phyloP scores from a whole-genome alignment of 2,113 vertebrate genomes.

The Ia io region DNA sequence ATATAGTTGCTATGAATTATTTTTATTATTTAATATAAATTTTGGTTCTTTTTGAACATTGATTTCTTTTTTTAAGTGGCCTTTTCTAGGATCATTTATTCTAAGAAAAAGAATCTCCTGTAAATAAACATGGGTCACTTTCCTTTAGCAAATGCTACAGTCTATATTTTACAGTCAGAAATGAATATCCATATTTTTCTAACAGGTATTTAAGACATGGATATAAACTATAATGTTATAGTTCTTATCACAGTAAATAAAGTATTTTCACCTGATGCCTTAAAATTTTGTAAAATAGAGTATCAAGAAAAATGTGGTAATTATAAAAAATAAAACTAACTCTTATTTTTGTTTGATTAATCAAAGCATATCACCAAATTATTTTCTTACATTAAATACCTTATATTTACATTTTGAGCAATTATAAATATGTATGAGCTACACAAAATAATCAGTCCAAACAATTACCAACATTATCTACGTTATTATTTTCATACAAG shows the following conservation, averaged over 20 bases:
- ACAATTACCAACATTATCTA: background rate
- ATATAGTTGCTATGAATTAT: conserved; percentile 3
- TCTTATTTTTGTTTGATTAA: conserved; percentile 20
- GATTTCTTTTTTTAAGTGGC: conserved; percentile 22
- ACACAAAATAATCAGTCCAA: conserved; percentile 15
- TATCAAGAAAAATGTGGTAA: conserved; percentile 12
- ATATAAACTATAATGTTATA: background rate
- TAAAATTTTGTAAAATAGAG: conserved; percentile 1
- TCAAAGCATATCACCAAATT: background rate
- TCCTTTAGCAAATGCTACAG: conserved; percentile 58
- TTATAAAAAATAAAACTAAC: background rate
- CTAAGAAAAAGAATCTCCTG: conserved; percentile 55
- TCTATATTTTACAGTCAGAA: conserved; percentile 36
- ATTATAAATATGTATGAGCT: background rate
- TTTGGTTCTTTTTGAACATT: background rate
- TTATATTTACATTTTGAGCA: conserved; percentile 1
- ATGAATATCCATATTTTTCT: conserved; percentile 44
- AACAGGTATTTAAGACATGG: conserved; percentile 5
- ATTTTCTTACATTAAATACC: background rate
- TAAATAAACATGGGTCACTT: conserved; percentile 47
- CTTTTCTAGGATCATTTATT: conserved; percentile 35
- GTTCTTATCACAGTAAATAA: background rate
- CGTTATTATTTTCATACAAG: conserved; percentile 15
- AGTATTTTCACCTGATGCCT: background rate
- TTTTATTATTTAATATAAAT: conserved; percentile 18